Conservation (phyloP, 2,888 invertebrate genomes). For the Arctia plantaginis region DNA sequence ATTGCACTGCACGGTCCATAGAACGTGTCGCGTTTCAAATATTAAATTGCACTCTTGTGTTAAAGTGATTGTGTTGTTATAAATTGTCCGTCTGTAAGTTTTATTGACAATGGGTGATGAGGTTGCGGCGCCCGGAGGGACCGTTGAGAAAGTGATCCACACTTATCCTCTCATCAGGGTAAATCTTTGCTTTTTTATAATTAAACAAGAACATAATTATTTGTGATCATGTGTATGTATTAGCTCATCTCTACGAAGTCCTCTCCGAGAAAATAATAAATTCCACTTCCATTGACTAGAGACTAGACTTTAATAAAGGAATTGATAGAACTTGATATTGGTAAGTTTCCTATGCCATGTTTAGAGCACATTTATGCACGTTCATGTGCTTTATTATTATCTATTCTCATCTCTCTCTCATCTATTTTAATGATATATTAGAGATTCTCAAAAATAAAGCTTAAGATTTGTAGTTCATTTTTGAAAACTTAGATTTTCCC, state of each 20-base stretch:
- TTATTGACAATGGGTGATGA: conserved; percentile 75
- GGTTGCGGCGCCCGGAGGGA: conserved; percentile 67
- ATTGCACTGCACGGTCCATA: conserved; percentile 60
- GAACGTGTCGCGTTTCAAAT: conserved; percentile 55
- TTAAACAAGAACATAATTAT: too few relatives aligned
- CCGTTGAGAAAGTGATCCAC: conserved; percentile 90
- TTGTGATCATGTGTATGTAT: not conserved
- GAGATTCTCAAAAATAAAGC: not conserved
- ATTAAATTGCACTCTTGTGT: conserved; percentile 32
- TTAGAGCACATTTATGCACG: not conserved
- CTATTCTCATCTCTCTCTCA: not conserved
- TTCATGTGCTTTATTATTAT: not conserved
- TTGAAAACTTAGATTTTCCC: not conserved
- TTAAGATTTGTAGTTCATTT: not conserved
- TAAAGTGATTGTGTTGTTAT: conserved; percentile 33
- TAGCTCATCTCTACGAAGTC: not conserved
- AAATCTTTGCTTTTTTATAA: conserved; percentile 63
- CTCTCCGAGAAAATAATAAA: not conserved
- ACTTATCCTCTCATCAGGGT: conserved; percentile 95
- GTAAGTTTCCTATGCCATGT: not conserved
- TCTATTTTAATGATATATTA: too few relatives aligned
- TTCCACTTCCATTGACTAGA: too few relatives aligned
- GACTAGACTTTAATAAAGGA: not conserved
- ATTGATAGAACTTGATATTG: not conserved
- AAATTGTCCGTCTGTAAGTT: conserved; percentile 28